These are phyloP conservation scores for Acromyrmex heyeri DNA, from an alignment of 1,140 invertebrate genomes.

Conservation along the genomic window DNA sequence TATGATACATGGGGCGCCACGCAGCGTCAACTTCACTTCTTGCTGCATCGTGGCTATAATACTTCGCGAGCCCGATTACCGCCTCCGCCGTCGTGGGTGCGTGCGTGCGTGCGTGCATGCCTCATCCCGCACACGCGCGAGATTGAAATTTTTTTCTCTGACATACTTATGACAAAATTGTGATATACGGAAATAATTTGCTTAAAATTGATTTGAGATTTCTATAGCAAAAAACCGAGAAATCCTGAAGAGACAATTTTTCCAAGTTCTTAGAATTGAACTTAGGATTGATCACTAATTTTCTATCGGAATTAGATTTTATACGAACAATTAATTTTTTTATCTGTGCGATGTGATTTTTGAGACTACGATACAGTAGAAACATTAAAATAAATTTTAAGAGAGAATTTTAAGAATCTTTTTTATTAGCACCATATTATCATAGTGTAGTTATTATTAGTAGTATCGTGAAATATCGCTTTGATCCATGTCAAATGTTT, in stretches of 20 bases:
- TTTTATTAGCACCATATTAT: not conserved
- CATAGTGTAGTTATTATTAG: not conserved
- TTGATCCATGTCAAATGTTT: not conserved
- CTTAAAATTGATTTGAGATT: not conserved
- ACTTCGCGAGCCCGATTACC: conserved; percentile 70
- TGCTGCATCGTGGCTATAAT: conserved; percentile 64
- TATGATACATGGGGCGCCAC: conserved; percentile 79
- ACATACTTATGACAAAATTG: not conserved
- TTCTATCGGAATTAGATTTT: not conserved
- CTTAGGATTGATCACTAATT: not conserved
- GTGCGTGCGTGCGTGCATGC: conserved; percentile 2
- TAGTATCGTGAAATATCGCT: not conserved
- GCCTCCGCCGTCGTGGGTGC: not conserved
- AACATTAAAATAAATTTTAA: not conserved
- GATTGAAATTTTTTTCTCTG: conserved; percentile 48
- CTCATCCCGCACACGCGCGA: conserved; percentile 38
- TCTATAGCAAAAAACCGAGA: not conserved
- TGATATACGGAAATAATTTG: not conserved
- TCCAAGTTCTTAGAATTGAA: not conserved
- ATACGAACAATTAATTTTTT: not conserved
- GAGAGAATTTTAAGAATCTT: not conserved
- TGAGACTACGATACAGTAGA: not conserved
- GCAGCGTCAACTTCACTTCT: conserved; percentile 73
- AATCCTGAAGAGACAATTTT: not conserved
- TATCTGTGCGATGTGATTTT: not conserved